These are phyloP conservation scores for Laupala kohalensis DNA, from an alignment of 1,140 invertebrate genomes.

Conservation along the genomic window DNA sequence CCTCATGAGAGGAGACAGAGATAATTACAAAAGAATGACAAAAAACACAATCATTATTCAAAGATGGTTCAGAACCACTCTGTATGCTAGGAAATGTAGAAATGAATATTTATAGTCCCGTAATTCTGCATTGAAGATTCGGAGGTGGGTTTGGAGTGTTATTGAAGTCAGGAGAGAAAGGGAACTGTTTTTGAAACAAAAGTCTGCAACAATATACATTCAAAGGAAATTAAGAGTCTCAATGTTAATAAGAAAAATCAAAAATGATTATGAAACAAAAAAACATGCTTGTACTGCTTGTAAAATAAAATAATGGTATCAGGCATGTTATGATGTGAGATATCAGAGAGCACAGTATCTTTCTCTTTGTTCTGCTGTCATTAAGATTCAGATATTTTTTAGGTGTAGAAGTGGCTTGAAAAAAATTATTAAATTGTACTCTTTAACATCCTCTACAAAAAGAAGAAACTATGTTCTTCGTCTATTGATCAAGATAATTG, in stretches of 20 bases:
- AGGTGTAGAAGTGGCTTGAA: conserved; percentile 18
- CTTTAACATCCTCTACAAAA: no score
- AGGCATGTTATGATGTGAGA: conserved; percentile 22
- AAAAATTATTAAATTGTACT: no score
- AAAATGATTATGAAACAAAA: neutral
- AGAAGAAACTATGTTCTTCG: no score
- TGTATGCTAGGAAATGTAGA: conserved; percentile 22
- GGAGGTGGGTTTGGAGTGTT: neutral
- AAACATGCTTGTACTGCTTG: neutral
- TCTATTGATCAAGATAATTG: no score
- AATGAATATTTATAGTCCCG: conserved; percentile 27
- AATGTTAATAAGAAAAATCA: neutral
- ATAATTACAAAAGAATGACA: conserved; percentile 24
- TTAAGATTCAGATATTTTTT: conserved; percentile 3
- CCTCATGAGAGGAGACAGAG: conserved; percentile 22
- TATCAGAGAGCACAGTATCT: conserved; percentile 19
- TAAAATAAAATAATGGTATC: neutral
- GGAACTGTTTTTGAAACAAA: neutral
- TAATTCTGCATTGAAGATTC: conserved; percentile 21
- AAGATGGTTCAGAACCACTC: conserved; percentile 28
- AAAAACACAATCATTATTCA: conserved; percentile 29
- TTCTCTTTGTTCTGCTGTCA: neutral
- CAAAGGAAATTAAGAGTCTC: neutral
- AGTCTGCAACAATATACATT: neutral
- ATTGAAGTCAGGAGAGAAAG: neutral